Evolutionary conservation across 2,888 invertebrate species (phyloP), one percentile per base, ranked within the genome.

Genomic region (Rugalucina vietnamica): DNA sequence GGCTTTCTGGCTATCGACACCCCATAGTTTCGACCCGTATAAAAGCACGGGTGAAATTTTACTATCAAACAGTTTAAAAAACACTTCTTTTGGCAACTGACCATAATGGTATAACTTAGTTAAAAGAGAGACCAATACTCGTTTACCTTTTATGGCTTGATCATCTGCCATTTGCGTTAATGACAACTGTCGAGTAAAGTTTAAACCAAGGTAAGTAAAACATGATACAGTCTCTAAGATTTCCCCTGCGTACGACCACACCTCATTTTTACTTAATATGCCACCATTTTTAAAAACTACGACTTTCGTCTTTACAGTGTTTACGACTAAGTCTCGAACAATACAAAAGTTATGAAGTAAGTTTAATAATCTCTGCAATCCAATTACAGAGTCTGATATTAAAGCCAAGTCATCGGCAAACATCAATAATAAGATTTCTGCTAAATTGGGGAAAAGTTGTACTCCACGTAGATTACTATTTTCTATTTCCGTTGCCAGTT

Each of bases 331-430:
- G 8, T 43, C 18, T 43, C 18, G 34, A 60, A 4, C 34, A 24
- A 70, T 43, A 34, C 39, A 14, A 60, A n/a, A n/a, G n/a, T n/a
- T 24, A 34, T 36, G 24, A 24, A 75, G 36, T 21, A 57, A 14
- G 32, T 75, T 12, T 12, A 75, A 21, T 60, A 34, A 24, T 27
- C 36, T 36, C 37, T 75, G 75, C n/a, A 75, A 34, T n/a, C 75
- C 75, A 10, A 36, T n/a, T 3, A 75, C 37, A 8, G 75, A 57
- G 39, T 75, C 57, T 32, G 74, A 29, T 14, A 74, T 27, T 4
- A 74, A 54, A 4, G 60, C 75, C 4, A 75, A 29, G 60, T 75
- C 75, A 37, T 75, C 75, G 34, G 75, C 75, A 60, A 75, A 75
- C 60, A 75, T 57, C 8, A 75, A 29, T 27, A 75, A 24, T 3